A percentile compares a stretch with the other conserved stretches of the same genome.
Evolutionary conservation across 2,113 vertebrate genomes (phyloP).

Genomic region (Leptodactylus fuscus): DNA sequence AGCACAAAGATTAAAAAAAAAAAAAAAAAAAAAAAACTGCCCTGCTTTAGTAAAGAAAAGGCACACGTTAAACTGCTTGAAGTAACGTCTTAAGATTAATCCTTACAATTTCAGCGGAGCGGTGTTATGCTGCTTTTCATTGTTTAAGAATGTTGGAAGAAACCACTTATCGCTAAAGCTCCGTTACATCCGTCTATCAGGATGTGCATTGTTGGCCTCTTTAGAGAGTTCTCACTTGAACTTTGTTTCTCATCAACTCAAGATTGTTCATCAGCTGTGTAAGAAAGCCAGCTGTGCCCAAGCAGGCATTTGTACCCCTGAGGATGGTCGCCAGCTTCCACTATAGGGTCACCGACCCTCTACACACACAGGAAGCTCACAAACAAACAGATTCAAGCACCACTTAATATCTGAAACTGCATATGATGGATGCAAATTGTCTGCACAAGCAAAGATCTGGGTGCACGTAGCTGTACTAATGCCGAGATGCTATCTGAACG

Average conservation of each 20-base stretch:
- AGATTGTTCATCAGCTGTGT: slow-evolving; percentile 46
- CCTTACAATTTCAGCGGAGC: slow-evolving; percentile 20
- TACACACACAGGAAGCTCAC: neutral
- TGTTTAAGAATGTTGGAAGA: slow-evolving; percentile 34
- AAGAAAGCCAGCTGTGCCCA: slow-evolving; percentile 42
- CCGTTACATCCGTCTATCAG: slow-evolving; percentile 34
- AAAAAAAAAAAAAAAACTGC: slow-evolving; percentile 43
- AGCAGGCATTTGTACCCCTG: neutral
- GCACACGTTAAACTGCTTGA: slow-evolving; percentile 29
- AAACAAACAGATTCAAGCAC: slow-evolving; percentile 13
- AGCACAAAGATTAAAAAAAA: neutral
- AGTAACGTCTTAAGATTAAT: slow-evolving; percentile 17
- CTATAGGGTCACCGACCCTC: slow-evolving; percentile 10
- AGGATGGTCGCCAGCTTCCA: neutral
- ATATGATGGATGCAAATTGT: neutral
- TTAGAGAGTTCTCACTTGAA: slow-evolving; percentile 46
- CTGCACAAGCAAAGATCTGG: neutral
- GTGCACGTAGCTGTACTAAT: neutral
- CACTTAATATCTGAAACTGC: neutral
- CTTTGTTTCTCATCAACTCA: slow-evolving; percentile 15
- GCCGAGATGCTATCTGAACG: neutral
- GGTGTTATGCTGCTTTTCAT: slow-evolving; percentile 9
- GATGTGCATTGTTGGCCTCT: slow-evolving; percentile 5
- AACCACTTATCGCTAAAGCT: slow-evolving; percentile 18
- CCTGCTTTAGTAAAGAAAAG: slow-evolving; percentile 27